phyloP scores from a whole-genome alignment of 2,113 vertebrate genomes.

The Salvator merianae region DNA sequence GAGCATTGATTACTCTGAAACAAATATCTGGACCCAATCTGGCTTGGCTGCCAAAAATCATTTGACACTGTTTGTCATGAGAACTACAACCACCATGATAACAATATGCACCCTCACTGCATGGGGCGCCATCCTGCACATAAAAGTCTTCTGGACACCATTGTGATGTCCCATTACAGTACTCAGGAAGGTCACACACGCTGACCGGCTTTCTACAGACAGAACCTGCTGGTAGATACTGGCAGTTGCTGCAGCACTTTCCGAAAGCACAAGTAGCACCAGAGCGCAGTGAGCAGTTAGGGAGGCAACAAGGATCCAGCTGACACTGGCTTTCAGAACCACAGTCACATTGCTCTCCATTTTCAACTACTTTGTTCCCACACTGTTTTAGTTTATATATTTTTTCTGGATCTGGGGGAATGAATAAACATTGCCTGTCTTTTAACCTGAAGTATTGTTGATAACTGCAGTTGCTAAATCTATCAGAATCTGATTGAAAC shows the following conservation, averaged over 20 bases:
- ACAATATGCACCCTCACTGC: slow-evolving; percentile 64
- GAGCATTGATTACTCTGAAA: too few relatives aligned
- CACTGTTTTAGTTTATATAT: background rate
- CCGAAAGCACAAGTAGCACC: slow-evolving; percentile 35
- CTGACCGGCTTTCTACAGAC: slow-evolving; percentile 66
- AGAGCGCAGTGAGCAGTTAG: slow-evolving; percentile 23
- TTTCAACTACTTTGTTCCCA: slow-evolving; percentile 36
- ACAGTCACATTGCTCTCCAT: background rate
- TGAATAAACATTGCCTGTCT: slow-evolving; percentile 40
- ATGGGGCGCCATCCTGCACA: slow-evolving; percentile 71
- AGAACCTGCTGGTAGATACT: slow-evolving; percentile 65
- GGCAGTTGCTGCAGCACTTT: slow-evolving; percentile 30
- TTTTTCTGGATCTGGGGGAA: background rate
- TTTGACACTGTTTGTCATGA: slow-evolving; percentile 65
- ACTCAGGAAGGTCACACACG: slow-evolving; percentile 74
- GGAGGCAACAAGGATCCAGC: slow-evolving; percentile 18
- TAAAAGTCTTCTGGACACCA: slow-evolving; percentile 71
- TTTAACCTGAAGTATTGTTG: slow-evolving; percentile 57
- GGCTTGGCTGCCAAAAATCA: background rate
- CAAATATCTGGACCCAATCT: too few relatives aligned
- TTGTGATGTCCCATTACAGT: slow-evolving; percentile 70
- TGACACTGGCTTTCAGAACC: background rate
- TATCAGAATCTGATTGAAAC: accelerated
- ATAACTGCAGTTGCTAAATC: slow-evolving; percentile 53
- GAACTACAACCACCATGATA: slow-evolving; percentile 74